Evolutionary conservation across 2,888 invertebrate species (phyloP), one percentile per base, ranked within the genome.

Genomic region (Cephus sareptanus): DNA sequence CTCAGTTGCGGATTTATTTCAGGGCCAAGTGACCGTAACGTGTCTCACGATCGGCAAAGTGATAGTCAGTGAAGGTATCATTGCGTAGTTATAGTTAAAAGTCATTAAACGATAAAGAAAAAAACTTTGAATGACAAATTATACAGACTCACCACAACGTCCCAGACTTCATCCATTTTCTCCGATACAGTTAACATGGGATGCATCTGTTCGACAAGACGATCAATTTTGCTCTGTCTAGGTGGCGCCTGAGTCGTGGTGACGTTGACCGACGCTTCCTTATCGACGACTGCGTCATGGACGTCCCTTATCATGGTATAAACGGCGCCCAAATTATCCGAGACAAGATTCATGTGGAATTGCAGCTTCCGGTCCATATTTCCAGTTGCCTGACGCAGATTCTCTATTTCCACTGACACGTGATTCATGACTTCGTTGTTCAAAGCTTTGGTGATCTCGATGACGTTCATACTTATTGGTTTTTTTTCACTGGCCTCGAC

Each of bases 141-240:
- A 12, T 23, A 9, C 70, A 34, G 40, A 82, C 89, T 89, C 78
- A 90, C 96, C 15, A 97, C 96, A 6, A 97, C 96, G 89, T 96
- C 96, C 97, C 97, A 97, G 4, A 97, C 97, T 91, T 97, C 96
- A 86, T 97, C 97, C 96, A 97, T 97, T 92, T 97, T 97, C 89
- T 97, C 96, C 0, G 97, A 96, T 1, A 97, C 97, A 77, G 95
- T 95, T 88, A 97, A 95, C 92, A 97, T 96, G 0, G 97, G 97
- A 83, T 95, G 94, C 89, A 97, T 97, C 92, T 96, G 96, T 87
- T 96, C 95, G 1, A 96, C 96, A 40, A 97, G 93, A 4, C 94
- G 94, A 91, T 97, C 97, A 82, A 97, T 94, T 92, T 97, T 97
- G 88, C 95, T 97, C 23, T 93, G 93, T 86, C 94, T 94, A 35